These are phyloP conservation scores for Protophormia terraenovae DNA, from an alignment of 2,888 invertebrate species.

Conservation along the genomic window DNA sequence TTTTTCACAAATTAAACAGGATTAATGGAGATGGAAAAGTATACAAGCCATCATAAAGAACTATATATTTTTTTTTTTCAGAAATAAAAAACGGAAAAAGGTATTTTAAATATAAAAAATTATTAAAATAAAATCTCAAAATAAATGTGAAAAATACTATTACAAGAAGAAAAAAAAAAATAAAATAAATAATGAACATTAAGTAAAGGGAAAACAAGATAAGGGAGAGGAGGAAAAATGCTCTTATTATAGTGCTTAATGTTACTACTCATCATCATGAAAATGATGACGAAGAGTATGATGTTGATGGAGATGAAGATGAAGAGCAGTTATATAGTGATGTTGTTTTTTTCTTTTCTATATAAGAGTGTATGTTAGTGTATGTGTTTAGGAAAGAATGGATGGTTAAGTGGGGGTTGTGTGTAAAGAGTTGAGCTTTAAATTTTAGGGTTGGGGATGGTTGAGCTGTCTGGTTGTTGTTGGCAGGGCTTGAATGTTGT, in stretches of 20 bases:
- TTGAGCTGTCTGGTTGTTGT: slow-evolving; percentile 52
- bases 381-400: not conserved
- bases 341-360: not conserved
- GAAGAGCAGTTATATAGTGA: slow-evolving; percentile 40
- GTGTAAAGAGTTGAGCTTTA: not conserved
- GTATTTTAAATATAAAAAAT: slow-evolving; percentile 1
- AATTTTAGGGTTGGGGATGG: not conserved
- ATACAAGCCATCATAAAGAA: not conserved
- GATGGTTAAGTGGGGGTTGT: not conserved
- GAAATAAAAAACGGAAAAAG: slow-evolving; percentile 1
- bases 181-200: slow-evolving; percentile 32
- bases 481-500: slow-evolving; percentile 42
- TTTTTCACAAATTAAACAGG: slow-evolving; percentile 9
- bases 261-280: slow-evolving; percentile 27
- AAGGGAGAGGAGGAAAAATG: slow-evolving; percentile 20
- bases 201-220: not conserved
- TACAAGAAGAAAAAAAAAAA: not conserved
- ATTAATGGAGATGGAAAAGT: not conserved
- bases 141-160: slow-evolving; percentile 2
- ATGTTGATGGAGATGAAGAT: slow-evolving; percentile 19
- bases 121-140: slow-evolving; percentile 34
- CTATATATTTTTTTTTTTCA: not conserved
- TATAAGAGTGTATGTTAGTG: not conserved
- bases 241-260: slow-evolving; percentile 41
- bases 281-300: slow-evolving; percentile 11